Conservation (phyloP, 2,888 invertebrate genomes). For the Calameuta pallipes region DNA sequence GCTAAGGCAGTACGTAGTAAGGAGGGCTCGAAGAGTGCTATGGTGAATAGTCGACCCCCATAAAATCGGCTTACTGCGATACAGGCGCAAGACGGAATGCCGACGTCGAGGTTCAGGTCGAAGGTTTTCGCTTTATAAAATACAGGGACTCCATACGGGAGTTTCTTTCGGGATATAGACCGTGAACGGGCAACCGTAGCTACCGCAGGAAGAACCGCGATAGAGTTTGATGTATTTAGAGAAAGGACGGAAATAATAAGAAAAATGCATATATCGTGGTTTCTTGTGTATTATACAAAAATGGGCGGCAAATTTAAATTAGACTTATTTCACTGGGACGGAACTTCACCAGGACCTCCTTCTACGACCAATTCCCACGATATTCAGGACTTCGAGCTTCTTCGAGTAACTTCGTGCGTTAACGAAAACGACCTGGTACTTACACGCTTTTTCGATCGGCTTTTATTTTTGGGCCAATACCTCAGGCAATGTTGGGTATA, state of each 20-base stretch:
- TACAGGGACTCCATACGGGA: conserved; percentile 2
- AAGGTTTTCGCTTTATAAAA: conserved; percentile 41
- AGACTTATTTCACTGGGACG: neutral
- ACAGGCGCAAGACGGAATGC: conserved; percentile 16
- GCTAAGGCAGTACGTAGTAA: conserved; percentile 8
- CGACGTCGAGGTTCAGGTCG: conserved; percentile 9
- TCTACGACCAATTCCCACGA: neutral
- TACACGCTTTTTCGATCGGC: neutral
- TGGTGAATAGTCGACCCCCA: conserved; percentile 31
- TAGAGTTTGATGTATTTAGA: neutral
- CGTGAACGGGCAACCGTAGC: neutral
- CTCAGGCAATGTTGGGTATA: neutral
- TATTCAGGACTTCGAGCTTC: neutral
- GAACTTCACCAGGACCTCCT: neutral
- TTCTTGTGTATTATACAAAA: neutral
- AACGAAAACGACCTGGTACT: neutral
- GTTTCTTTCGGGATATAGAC: neutral
- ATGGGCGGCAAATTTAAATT: neutral
- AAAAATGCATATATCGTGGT: neutral
- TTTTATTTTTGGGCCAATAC: neutral
- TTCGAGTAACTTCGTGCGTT: neutral
- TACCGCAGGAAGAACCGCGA: neutral
- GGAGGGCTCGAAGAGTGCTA: conserved; percentile 39
- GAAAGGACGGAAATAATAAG: neutral
- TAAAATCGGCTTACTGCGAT: conserved; percentile 57